These are phyloP conservation scores for Eolophus roseicapilla DNA, from an alignment of 2,113 vertebrate species.

Conservation along the genomic window DNA sequence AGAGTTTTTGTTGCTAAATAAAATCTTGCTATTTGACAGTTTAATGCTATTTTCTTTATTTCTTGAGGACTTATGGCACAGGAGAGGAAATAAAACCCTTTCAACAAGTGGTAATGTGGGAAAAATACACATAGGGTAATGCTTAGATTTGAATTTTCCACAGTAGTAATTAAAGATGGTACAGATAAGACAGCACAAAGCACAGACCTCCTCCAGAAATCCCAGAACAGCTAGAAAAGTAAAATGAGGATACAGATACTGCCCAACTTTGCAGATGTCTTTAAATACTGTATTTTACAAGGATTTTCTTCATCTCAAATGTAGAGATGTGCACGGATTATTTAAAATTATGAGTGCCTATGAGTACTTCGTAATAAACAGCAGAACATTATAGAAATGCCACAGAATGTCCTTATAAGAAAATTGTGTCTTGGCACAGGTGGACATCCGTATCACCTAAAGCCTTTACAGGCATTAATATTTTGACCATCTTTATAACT, in stretches of 20 bases:
- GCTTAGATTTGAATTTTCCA: slow-evolving; percentile 5
- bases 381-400: neutral
- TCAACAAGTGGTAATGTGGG: neutral
- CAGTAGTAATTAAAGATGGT: slow-evolving; percentile 2
- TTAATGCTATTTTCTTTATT: neutral
- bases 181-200: slow-evolving; percentile 1
- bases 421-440: neutral
- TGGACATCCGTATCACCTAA: neutral
- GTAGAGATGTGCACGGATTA: neutral
- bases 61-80: neutral
- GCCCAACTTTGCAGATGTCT: neutral
- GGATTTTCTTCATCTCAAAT: neutral
- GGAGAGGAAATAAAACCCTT: neutral
- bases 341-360: neutral
- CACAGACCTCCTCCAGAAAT: slow-evolving; percentile 17
- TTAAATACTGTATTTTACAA: neutral
- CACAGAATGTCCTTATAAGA: neutral
- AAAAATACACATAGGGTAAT: neutral
- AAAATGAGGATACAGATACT: slow-evolving; percentile 1
- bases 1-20: neutral
- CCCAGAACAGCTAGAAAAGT: slow-evolving; percentile 15
- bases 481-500: neutral
- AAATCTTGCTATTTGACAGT: neutral
- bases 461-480: neutral
- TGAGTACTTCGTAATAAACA: neutral